Evolutionary conservation across 1,140 invertebrate species (phyloP), one percentile per base, ranked within the genome.

Genomic region (Zophobas atratus): DNA sequence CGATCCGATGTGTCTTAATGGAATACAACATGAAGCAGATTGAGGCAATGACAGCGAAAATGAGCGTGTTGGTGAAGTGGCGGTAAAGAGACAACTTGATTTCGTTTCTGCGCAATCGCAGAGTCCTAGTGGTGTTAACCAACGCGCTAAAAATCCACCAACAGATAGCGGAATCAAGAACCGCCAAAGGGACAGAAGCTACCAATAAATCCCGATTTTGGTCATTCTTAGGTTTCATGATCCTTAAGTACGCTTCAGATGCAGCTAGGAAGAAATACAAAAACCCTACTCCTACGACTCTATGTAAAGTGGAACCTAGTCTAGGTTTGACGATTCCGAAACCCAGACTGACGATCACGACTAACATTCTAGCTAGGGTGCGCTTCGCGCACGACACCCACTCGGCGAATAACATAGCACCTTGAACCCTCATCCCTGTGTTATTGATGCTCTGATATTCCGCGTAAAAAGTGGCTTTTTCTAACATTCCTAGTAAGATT

Each of bases 251-350:
- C 20, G 94, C 92, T 88, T 98, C 96, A 49, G 94, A 89, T 33
- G 92, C 91, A n/a, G 93, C 94, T 57, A 98, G 87, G 8, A 93
- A 84, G 82, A 97, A 96, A 88, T 97, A 98, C 0, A 97, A 84
- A 0, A 89, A 85, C 6, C 96, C 96, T 71, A 95, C 91, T 77
- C 91, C 92, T 57, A 97, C 89, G n/a, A 98, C 93, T 82, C 95
- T 91, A 86, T 97, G 95, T 71, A 98, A 88, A 78, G 94, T 94
- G 3, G 94, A 91, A 48, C 97, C 96, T 51, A 98, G 87, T 49
- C 96, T 90, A 1, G 96, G 97, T 85, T 98, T 98, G 78, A 98
- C 96, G 83, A 98, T 97, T 41, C 97, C 97, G 89, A 97, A 98
- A 51, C 97, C 97, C 55, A 98, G 88, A 80, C 95, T 96, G 71